Percentiles rank a stretch among this genome's conserved stretches.
Conservation (phyloP, 2,888 invertebrate genomes). For the Ernsta delagoae region DNA sequence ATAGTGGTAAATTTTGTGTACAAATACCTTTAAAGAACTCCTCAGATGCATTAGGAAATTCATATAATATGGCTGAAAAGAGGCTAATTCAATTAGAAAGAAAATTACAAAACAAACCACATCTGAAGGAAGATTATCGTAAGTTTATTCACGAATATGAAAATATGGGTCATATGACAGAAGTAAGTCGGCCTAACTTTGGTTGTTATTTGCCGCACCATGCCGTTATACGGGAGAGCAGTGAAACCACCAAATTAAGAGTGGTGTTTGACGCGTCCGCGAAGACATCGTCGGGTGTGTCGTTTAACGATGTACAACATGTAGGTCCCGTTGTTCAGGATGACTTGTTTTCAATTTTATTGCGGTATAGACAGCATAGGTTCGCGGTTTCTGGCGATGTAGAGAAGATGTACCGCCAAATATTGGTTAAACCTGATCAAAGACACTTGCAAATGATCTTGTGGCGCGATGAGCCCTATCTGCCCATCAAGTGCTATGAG, state of each 20-base stretch:
- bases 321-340: slow-evolving; percentile 39
- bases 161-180: slow-evolving; percentile 38
- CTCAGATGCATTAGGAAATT: slow-evolving; percentile 13
- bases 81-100: slow-evolving; percentile 24
- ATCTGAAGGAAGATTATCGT: slow-evolving; percentile 21
- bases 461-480: slow-evolving; percentile 37
- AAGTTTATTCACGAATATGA: slow-evolving; percentile 40
- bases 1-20: slow-evolving; percentile 20
- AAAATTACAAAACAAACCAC: slow-evolving; percentile 31
- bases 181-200: slow-evolving; percentile 18
- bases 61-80: slow-evolving; percentile 13
- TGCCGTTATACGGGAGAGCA: slow-evolving; percentile 37
- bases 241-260: slow-evolving; percentile 40
- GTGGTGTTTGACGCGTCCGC: slow-evolving; percentile 32
- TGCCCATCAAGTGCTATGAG: slow-evolving; percentile 27
- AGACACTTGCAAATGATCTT: slow-evolving; percentile 40
- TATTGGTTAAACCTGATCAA: slow-evolving; percentile 35
- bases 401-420: slow-evolving; percentile 39
- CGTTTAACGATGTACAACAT: slow-evolving; percentile 44
- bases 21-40: slow-evolving; percentile 18
- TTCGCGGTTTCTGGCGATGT: slow-evolving; percentile 28
- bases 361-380: slow-evolving; percentile 41
- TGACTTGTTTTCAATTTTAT: slow-evolving; percentile 39
- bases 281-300: slow-evolving; percentile 38
- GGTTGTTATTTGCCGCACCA: slow-evolving; percentile 44